Conservation (phyloP, 37 sponge, comb jelly and placozoan species). For the Cliona cf. orientalis region DNA sequence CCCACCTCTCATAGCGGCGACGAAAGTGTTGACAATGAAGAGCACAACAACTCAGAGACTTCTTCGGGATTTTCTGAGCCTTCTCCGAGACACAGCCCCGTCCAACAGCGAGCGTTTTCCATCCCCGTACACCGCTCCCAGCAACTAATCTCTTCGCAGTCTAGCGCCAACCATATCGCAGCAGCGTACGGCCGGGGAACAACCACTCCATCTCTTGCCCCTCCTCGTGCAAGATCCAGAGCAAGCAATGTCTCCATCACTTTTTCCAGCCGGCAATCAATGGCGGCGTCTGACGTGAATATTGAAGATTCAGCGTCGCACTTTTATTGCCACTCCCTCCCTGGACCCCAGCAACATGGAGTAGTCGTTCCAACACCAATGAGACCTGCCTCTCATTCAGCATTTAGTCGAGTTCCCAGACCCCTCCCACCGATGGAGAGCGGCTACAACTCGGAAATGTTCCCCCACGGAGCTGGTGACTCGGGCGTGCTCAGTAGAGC, state of each 20-base stretch:
- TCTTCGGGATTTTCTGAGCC: slow-evolving; percentile 45
- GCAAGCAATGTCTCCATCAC: slow-evolving; percentile 46
- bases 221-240: slow-evolving; percentile 11
- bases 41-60: slow-evolving; percentile 12
- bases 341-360: neutral
- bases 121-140: neutral
- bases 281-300: slow-evolving; percentile 15
- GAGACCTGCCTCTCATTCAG: slow-evolving; percentile 18
- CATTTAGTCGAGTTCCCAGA: neutral
- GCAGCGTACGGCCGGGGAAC: no score
- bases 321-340: slow-evolving; percentile 5
- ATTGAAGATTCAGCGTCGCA: neutral
- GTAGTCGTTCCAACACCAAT: neutral
- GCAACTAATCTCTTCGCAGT: no score
- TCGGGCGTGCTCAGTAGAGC: no score
- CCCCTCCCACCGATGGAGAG: neutral
- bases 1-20: neutral
- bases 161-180: no score
- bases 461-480: no score
- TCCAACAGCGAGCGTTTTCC: neutral
- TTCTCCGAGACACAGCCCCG: slow-evolving; percentile 5
- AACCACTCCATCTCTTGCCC: no score
- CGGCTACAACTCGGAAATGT: neutral
- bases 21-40: neutral
- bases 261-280: slow-evolving; percentile 16